Evolutionary conservation across 2,888 invertebrate species (phyloP).

Genomic region (Drosophila cyrtoloma): DNA sequence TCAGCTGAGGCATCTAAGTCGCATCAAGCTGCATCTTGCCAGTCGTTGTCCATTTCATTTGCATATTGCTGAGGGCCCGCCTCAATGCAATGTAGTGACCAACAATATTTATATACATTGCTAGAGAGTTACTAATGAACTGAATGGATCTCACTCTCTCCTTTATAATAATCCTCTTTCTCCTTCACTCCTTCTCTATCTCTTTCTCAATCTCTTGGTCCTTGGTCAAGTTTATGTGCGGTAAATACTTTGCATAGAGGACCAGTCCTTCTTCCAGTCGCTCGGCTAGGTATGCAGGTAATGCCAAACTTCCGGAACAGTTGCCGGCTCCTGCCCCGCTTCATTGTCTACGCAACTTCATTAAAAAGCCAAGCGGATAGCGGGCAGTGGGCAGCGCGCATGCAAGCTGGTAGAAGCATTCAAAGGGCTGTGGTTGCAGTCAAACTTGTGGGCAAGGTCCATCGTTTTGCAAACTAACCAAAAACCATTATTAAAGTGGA

Average conservation of each 20-base stretch:
- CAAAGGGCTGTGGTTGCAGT: slow-evolving; percentile 47
- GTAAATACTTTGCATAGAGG: slow-evolving; percentile 62
- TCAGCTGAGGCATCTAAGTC: slow-evolving; percentile 24
- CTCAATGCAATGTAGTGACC: slow-evolving; percentile 10
- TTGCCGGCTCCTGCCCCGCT: slow-evolving; percentile 5
- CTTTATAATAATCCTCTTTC: not conserved
- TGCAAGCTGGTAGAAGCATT: slow-evolving; percentile 21
- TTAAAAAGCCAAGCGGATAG: slow-evolving; percentile 45
- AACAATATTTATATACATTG: slow-evolving; percentile 33
- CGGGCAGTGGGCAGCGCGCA: not conserved
- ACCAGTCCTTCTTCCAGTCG: slow-evolving; percentile 10
- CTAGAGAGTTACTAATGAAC: slow-evolving; percentile 67
- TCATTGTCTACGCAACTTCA: slow-evolving; percentile 66
- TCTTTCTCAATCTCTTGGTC: slow-evolving; percentile 13
- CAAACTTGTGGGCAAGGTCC: slow-evolving; percentile 52
- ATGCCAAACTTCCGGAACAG: slow-evolving; percentile 61
- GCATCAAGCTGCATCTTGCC: slow-evolving; percentile 21
- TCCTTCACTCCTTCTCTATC: not conserved
- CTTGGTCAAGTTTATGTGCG: slow-evolving; percentile 54
- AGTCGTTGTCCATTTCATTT: slow-evolving; percentile 36
- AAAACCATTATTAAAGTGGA: slow-evolving; percentile 77
- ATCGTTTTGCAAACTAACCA: slow-evolving; percentile 57
- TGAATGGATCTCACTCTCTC: slow-evolving; percentile 36
- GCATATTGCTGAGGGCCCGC: slow-evolving; percentile 21
- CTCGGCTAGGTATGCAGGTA: slow-evolving; percentile 61